These are phyloP conservation scores for Caradrina clavipalpis DNA, from an alignment of 2,888 invertebrate genomes.

Conservation along the genomic window DNA sequence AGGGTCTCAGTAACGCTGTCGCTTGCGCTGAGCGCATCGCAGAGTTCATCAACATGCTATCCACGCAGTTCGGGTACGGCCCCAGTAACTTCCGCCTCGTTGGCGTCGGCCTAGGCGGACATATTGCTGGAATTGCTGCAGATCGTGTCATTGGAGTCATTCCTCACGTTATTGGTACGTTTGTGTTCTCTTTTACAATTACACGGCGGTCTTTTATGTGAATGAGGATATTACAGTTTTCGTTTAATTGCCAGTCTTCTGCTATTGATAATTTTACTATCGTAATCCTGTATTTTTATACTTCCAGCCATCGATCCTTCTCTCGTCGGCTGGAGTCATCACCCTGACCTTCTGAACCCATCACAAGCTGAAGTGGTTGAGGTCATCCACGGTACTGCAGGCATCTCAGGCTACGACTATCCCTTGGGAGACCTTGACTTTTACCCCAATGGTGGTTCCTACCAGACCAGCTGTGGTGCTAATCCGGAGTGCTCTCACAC, in stretches of 20 bases:
- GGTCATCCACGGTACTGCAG: conserved; percentile 82
- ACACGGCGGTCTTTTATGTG: not conserved
- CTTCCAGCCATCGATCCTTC: conserved; percentile 85
- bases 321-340: conserved; percentile 83
- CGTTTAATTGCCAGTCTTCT: not conserved
- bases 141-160: conserved; percentile 71
- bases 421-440: conserved; percentile 85
- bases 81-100: conserved; percentile 78
- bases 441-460: conserved; percentile 84
- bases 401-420: conserved; percentile 78
- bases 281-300: not conserved
- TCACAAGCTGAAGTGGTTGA: conserved; percentile 82
- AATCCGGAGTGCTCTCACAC: conserved; percentile 77
- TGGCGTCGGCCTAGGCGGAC: conserved; percentile 82
- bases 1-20: conserved; percentile 80
- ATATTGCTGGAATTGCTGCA: conserved; percentile 85
- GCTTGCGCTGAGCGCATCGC: conserved; percentile 80
- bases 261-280: not conserved
- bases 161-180: conserved; percentile 81
- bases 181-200: not conserved
- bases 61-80: conserved; percentile 73
- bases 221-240: not conserved
- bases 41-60: conserved; percentile 81
- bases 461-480: conserved; percentile 77
- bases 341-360: conserved; percentile 75